Evolutionary conservation across 2,113 vertebrate species (phyloP), one percentile per base, ranked within the genome.

Genomic region (Alces alces): DNA sequence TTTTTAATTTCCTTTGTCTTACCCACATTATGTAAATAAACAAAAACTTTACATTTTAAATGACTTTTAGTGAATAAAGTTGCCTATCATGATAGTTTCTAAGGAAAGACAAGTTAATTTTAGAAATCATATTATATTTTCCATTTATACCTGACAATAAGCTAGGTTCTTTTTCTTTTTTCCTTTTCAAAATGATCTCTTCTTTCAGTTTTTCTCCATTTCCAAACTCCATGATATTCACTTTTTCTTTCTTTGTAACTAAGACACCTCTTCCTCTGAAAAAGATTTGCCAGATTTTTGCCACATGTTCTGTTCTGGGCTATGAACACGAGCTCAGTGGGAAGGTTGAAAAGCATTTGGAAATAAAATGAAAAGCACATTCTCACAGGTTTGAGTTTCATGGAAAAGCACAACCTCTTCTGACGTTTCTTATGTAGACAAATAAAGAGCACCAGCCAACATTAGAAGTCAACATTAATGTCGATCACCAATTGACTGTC

Each of bases 331-430:
- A 79, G 25, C 23, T 95, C 86, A n/a, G 16, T 64, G 60, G 64
- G 70, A 96, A 93, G 28, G 45, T 2, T 97, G 93, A 86, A 93
- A 95, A 93, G 33, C 47, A 86, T 79, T 91, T 95, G 79, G 61
- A 95, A 97, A 97, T 80, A 6, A 85, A 93, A 94, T 52, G 87
- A 91, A 97, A 97, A 94, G 79, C 61, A 93, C 2, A 19, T 91
- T 95, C 89, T 93, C 96, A 96, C 93, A 97, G 61, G 87, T 55
- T 95, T 86, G 13, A 94, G 89, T 94, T 97, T 95, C 91, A 84
- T 12, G 50, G 79, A 52, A 89, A 97, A 97, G 78, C 19, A 79
- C 36, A 90, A 60, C 60, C 21, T 94, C 57, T 88, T 95, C 80
- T 80, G 89, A 96, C n/a, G 13, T 96, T 95, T 96, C 45, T 60